These are phyloP conservation scores for Leptogaster cylindrica DNA, from an alignment of 2,888 invertebrate genomes.

Conservation along the genomic window DNA sequence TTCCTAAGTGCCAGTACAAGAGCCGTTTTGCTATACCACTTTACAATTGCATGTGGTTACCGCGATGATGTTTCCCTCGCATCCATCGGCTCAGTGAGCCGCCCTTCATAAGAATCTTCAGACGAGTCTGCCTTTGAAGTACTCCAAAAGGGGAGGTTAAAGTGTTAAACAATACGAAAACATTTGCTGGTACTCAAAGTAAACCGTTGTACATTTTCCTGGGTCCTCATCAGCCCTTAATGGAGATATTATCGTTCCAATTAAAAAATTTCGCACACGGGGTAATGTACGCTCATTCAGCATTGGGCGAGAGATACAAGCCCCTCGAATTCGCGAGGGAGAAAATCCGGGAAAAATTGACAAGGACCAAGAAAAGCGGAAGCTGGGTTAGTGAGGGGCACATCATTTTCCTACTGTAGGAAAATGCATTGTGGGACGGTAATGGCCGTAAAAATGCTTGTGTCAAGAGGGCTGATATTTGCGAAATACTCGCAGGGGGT, in stretches of 20 bases:
- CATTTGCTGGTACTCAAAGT: slow-evolving; percentile 51
- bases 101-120: slow-evolving; percentile 6
- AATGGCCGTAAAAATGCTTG: slow-evolving; percentile 37
- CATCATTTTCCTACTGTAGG: neutral
- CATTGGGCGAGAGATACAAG: slow-evolving; percentile 18
- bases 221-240: slow-evolving; percentile 49
- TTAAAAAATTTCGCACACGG: slow-evolving; percentile 48
- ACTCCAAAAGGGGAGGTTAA: slow-evolving; percentile 50
- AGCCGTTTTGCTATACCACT: slow-evolving; percentile 14
- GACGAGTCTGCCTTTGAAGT: slow-evolving; percentile 30
- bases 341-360: slow-evolving; percentile 21
- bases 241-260: slow-evolving; percentile 52
- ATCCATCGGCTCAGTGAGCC: neutral
- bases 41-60: neutral
- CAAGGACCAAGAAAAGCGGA: neutral
- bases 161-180: slow-evolving; percentile 53
- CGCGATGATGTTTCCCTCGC: slow-evolving; percentile 12
- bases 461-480: slow-evolving; percentile 25
- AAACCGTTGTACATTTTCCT: slow-evolving; percentile 51
- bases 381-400: slow-evolving; percentile 1
- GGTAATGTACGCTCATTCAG: slow-evolving; percentile 20
- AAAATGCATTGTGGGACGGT: slow-evolving; percentile 4
- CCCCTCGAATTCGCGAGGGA: neutral
- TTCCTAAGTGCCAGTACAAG: slow-evolving; percentile 33
- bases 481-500: neutral